Conservation (phyloP, 2,888 invertebrate genomes). For the Anaspis maculata region DNA sequence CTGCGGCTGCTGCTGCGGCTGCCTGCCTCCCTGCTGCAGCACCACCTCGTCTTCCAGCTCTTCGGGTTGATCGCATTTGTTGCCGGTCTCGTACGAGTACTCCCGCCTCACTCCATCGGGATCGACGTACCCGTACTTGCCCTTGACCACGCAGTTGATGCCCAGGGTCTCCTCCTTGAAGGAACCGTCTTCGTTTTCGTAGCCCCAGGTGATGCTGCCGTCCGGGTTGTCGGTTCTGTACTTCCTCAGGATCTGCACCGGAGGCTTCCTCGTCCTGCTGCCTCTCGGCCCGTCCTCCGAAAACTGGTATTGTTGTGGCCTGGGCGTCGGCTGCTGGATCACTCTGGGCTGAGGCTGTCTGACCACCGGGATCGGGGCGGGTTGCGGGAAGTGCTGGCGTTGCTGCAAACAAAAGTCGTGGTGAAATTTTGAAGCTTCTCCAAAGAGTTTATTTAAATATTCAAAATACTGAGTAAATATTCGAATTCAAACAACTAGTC, state of each 20-base stretch:
- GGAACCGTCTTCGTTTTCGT: slow-evolving; percentile 80
- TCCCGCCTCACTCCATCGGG: slow-evolving; percentile 75
- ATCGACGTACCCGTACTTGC: slow-evolving; percentile 74
- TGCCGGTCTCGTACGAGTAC: slow-evolving; percentile 76
- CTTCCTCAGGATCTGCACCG: slow-evolving; percentile 41
- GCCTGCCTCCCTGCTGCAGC: slow-evolving; percentile 13
- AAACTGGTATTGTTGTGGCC: slow-evolving; percentile 29
- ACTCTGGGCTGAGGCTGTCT: slow-evolving; percentile 40
- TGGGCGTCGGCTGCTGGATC: slow-evolving; percentile 18
- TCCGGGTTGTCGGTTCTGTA: slow-evolving; percentile 73
- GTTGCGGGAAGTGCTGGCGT: slow-evolving; percentile 24
- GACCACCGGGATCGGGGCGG: slow-evolving; percentile 42
- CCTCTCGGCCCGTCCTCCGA: slow-evolving; percentile 38
- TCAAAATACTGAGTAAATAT: too few relatives aligned
- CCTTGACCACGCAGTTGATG: slow-evolving; percentile 45
- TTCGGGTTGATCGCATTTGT: slow-evolving; percentile 55
- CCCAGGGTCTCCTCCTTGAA: slow-evolving; percentile 81
- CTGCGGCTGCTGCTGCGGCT: slow-evolving; percentile 12
- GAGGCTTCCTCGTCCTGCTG: slow-evolving; percentile 38
- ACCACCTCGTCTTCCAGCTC: slow-evolving; percentile 29
- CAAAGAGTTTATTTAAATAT: too few relatives aligned
- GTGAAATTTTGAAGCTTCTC: too few relatives aligned
- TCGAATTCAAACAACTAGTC: too few relatives aligned
- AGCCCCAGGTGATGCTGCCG: slow-evolving; percentile 81
- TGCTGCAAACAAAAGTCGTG: slow-evolving; percentile 11